Evolutionary conservation across 64 coral and sea anemone species (phyloP), one percentile per base, ranked within the genome.

Genomic region (Pocillopora damicornis): DNA sequence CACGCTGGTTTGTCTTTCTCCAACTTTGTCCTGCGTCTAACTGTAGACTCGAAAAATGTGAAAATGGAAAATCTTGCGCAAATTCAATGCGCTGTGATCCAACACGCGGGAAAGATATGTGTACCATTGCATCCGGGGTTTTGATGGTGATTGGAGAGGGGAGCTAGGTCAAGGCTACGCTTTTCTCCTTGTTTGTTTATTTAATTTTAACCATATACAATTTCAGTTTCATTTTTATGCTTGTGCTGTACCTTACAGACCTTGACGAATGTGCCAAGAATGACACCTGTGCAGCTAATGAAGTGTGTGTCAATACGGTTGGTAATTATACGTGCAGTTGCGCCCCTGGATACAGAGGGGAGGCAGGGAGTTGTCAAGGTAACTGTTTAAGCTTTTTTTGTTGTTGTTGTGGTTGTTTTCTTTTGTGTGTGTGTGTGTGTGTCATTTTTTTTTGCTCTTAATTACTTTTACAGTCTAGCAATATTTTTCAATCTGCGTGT

Each of bases 291-390:
- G 81, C 81, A 72, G 81, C 16, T 20, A 85, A 85, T 73, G 81
- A 85, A 73, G 58, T 11, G 1, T 85, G 81, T 72, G 37, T 58
- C 0, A 85, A 85, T 65, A 85, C 81, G 11, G 9, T 73, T 1
- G 81, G 81, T 15, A 72, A 63, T 25, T 85, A 72, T 42, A 42
- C 37, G 11, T 73, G 81, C 81, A 85, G 5, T 23, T 85, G 81
- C 58, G 81, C 63, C 2, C 63, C 64, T 51, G 81, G 81, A 15
- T 85, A 85, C 65, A 85, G 18, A 11, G 81, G 81, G 57, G 81
- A 66, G 37, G 37, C 64, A 73, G 81, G 81, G 23, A 85, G 25
- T 85, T 85, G 81, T n/a, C 36, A 85, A 85, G 81, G 81, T 73
- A 79, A 14, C 30, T 34, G 9, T 9, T 25, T 83, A 37, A 9